Conservation (phyloP, 1,140 invertebrate species). For the Macrocentrus cingulum region DNA sequence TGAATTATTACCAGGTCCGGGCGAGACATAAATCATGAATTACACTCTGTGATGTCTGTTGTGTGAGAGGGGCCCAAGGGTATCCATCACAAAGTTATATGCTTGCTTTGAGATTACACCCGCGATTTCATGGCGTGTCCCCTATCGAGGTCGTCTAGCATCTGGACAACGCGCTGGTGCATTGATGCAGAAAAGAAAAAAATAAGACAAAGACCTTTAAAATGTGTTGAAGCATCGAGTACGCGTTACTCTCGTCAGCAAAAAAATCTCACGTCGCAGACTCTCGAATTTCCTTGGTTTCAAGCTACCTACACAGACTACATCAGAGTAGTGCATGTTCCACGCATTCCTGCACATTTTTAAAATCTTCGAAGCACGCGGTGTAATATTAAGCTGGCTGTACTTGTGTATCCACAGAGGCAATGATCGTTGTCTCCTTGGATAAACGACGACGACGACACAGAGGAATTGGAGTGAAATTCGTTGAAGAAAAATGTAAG, state of each 20-base stretch:
- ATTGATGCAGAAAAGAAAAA: background rate
- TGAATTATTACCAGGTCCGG: too few relatives aligned
- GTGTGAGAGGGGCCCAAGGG: too few relatives aligned
- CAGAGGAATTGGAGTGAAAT: too few relatives aligned
- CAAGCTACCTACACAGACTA: background rate
- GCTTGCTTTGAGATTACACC: conserved; percentile 14
- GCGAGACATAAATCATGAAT: too few relatives aligned
- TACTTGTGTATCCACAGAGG: too few relatives aligned
- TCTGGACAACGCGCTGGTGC: conserved; percentile 7
- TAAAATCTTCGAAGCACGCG: too few relatives aligned
- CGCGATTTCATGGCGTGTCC: conserved; percentile 19
- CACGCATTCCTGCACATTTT: background rate
- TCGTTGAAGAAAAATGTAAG: too few relatives aligned
- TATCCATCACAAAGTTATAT: too few relatives aligned
- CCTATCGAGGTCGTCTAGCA: conserved; percentile 13
- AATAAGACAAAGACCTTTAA: background rate
- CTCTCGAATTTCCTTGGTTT: conserved; percentile 29
- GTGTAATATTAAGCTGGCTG: too few relatives aligned
- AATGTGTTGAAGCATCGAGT: background rate
- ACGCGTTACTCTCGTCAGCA: background rate
- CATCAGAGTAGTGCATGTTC: background rate
- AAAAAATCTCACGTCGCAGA: conserved; percentile 2
- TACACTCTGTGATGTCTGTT: too few relatives aligned
- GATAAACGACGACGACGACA: too few relatives aligned
- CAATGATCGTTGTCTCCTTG: too few relatives aligned